Evolutionary conservation across 64 coral and sea anemone genomes (phyloP), one percentile per base, ranked within the genome.

Genomic region (Pocillopora damicornis): DNA sequence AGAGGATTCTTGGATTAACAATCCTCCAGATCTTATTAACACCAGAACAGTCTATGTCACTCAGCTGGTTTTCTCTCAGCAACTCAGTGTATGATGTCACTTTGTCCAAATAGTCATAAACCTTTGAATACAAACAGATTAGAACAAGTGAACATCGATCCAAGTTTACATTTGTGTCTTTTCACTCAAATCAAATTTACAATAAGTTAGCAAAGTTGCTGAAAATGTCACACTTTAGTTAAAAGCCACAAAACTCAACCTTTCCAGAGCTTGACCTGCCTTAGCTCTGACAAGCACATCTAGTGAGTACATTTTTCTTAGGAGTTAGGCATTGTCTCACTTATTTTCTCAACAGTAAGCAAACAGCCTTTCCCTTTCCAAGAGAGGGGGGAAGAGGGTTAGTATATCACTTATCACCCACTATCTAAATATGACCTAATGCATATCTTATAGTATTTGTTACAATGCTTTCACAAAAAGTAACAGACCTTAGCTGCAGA

Each of bases 1-100:
- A 95, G 25, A 99, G 88, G 35, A 79, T 61, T 88, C 95, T 99
- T 23, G 93, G 93, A 72, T 86, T 90, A 13, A 91, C 74, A 73
- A 99, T 86, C 73, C 90, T 93, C 97, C 97, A 99, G 14, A 79
- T 80, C 79, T 95, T 94, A 9, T 98, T 94, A 65, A 95, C 93
- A 9, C 83, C 79, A 34, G 88, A 88, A 22, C 93, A 99, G 66
- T 99, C 97, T 18, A 99, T 77, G 88, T 99, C 97, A 15, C 93
- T 88, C 22, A 91, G 79, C 77, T 67, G 90, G 82, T 99, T 99
- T 60, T 95, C 93, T 63, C 87, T 92, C 9, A 95, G 80, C 16
- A 93, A 75, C 79, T 99, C 97, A 37, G 97, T 99, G 83, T 99
- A 99, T 5, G 88, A 90, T 36, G 78, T 58, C 88, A 95, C 88